Base-by-base conservation (phyloP, 2,113 vertebrate genomes). In the Ancistrus triradiatus region DNA sequence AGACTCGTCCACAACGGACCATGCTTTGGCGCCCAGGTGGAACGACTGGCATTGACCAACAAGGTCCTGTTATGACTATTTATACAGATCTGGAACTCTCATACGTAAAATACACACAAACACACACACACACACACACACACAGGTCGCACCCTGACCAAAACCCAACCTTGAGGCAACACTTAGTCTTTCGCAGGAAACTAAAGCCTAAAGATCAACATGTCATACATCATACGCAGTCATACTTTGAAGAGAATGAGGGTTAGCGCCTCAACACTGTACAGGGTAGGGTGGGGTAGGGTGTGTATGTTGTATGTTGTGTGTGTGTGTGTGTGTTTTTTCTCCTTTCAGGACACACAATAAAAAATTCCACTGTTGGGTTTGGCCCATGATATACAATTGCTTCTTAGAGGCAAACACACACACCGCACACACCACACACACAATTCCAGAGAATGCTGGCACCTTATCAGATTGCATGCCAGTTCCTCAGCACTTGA, bases 161-260 rank as follows among this genome's bases (percentile, higher is more conserved):
- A 71, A 71, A 48, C 57, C 43, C 49, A 28, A 21, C 50, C 69
- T 66, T 62, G 24, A 51, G 59, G 63, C 43, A 62, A 66, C 18
- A 3, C 15, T 44, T 50, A 72, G 6, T 51, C 51, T 62, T 57
- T 53, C 58, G 6, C 25, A 43, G n/a, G 28, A 59, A 52, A 57
- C 60, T 21, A 37, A 55, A 55, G 24, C 28, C 7, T 27, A 28
- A 37, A 31, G 14, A 31, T 35, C 27, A 44, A 44, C 28, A 53
- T 35, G 7, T 7, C 27, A 31, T 7, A 42, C 38, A 42, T 37
- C n/a, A 42, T 15, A 42, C 11, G 55, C 21, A 43, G 5, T 38
- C 7, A 40, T 40, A 28, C 53, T 35, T 65, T 42, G 11, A 11
- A 56, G 49, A 55, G 18, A 44, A 56, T 19, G 40, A 14, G 28